Evolutionary conservation across 2,888 invertebrate genomes (phyloP), one percentile per base, ranked within the genome.

Genomic region (Trichopoda pennipes): DNA sequence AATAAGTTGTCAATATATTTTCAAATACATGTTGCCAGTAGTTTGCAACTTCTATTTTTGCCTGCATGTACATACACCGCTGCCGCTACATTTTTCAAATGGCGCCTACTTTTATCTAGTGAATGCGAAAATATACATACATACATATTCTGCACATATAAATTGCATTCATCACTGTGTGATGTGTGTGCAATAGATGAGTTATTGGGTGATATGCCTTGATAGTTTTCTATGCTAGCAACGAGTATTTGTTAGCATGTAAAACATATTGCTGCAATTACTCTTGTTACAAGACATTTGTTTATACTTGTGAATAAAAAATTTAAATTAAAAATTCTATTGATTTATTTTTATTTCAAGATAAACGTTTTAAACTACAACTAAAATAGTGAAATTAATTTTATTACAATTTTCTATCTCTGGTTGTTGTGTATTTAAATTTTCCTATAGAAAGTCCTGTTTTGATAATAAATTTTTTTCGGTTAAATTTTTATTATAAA

Each of bases 1-100:
- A 79, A 72, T 61, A 72, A 75, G 74, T 70, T 82, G 78, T 79
- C 78, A 82, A 79, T 66, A 72, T 60, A 61, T 44, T 72, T 69
- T 21, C 10, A 42, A 32, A 21, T 66, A 44, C 51, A 68, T 66
- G 53, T 38, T 66, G 47, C 47, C 23, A 12, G 47, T 64, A 56
- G 69, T 47, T 61, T 44, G 44, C 28, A 66, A 60, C 60, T 68
- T 68, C 44, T 17, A 53, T 53, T 72, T 17, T 44, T 51, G 66
- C 44, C 35, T 73, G 35, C 19, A 9, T 58, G 19, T 32, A 38
- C 21, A 32, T 56, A 16, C 61, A 19, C 55, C 4, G 10, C 28
- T 42, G 47, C 55, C 3, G 16, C 28, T 42, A 58, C 21, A 21
- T 44, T n/a, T 14, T 35, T 32, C 56, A 58, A 51, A 51, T 68